Base-by-base conservation (phyloP, 1,140 invertebrate genomes). In the Rhyzopertha dominica region DNA sequence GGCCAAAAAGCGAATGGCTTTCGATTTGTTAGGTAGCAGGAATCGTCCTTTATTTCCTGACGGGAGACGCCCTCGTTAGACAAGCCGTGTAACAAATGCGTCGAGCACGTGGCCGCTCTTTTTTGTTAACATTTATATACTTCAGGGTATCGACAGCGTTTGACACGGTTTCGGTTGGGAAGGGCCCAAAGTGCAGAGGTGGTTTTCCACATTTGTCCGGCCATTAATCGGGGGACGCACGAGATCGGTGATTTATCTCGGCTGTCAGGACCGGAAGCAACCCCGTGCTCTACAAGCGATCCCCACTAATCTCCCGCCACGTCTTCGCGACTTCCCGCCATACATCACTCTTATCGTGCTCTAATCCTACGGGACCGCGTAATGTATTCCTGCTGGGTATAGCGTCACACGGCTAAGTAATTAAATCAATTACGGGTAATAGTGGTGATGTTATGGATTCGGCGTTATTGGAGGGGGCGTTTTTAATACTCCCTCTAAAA, bases 141-240 rank as follows among this genome's bases (percentile, higher is more conserved):
- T n/a, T n/a, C n/a, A n/a, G n/a, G n/a, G n/a, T 52, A 47, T 49
- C 51, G 39, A 43, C 47, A 37, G 51, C 39, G 36, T 30, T 16
- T 24, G 19, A 16, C 36, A 25, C 28, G 36, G 44, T 49, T 50
- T 48, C 31, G 34, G 35, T 41, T 20, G 22, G 52, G 36, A 48
- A 49, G 43, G 34, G 34, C 48, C 44, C 43, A 53, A 47, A 49
- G 48, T 48, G 47, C 53, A 53, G 47, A 58, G 60, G 55, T 58
- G 57, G 59, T 63, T 63, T 63, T 63, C 56, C 56, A 55, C 63
- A 65, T 64, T 66, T 66, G 62, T 61, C 58, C 56, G 55, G 39
- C 53, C 61, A 65, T 65, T 66, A 63, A 66, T 66, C 61, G 62
- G 49, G 29, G 49, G 51, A 49, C 46, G 31, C 46, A 40, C 47